Evolutionary conservation across 2,113 vertebrate genomes (phyloP).

Genomic region (Sapajus apella): DNA sequence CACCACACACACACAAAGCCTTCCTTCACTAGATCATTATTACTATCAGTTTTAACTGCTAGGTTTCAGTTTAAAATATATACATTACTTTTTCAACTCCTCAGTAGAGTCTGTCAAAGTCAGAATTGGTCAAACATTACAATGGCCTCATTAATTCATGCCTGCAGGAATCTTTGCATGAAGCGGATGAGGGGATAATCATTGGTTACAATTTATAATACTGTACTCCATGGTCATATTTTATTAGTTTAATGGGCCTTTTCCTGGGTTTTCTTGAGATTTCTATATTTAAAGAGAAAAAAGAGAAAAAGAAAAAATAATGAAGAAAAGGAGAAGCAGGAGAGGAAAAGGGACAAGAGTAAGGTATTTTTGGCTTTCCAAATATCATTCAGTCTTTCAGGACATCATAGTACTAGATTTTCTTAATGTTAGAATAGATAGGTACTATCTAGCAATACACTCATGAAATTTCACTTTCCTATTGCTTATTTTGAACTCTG

Average conservation of each 20-base stretch:
- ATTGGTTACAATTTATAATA: neutral
- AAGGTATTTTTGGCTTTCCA: neutral
- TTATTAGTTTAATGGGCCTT: neutral
- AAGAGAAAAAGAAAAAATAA: no score
- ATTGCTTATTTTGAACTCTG: neutral
- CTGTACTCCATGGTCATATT: neutral
- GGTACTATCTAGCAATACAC: neutral
- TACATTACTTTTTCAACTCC: neutral
- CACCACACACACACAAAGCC: neutral
- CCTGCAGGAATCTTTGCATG: neutral
- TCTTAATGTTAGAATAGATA: neutral
- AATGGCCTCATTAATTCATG: neutral
- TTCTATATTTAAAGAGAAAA: neutral
- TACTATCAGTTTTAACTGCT: neutral
- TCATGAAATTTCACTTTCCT: neutral
- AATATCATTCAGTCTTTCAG: neutral
- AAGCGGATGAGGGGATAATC: neutral
- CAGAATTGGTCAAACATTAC: neutral
- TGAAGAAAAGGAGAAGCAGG: neutral
- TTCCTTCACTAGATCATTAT: neutral
- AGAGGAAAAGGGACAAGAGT: neutral
- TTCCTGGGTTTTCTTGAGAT: neutral
- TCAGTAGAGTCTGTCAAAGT: neutral
- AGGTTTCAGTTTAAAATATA: neutral
- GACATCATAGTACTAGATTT: neutral